A percentile compares a stretch with the other conserved stretches of the same genome.
These are phyloP conservation scores for Zaprionus ornatus DNA, from an alignment of 1,140 invertebrate genomes.

Conservation along the genomic window DNA sequence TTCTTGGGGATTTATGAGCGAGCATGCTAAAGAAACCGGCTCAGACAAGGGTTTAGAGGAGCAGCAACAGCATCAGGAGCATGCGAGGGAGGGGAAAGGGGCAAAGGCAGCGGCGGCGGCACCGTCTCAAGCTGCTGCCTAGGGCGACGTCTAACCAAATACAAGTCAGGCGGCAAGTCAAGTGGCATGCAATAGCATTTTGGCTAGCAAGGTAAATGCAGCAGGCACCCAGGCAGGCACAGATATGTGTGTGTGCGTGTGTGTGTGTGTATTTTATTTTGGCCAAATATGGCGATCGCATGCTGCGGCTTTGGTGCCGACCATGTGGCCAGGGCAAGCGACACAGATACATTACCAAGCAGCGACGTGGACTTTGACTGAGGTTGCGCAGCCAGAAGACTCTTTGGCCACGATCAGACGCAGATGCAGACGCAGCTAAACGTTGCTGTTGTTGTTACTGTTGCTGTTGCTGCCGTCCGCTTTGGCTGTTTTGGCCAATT, in stretches of 20 bases:
- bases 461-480: constrained; percentile 41
- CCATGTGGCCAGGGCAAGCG: constrained; percentile 52
- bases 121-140: constrained; percentile 48
- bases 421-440: constrained; percentile 47
- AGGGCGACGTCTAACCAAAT: constrained; percentile 80
- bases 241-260: not conserved
- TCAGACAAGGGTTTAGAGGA: constrained; percentile 34
- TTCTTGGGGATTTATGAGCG: constrained; percentile 78
- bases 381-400: constrained; percentile 1
- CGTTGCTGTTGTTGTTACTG: constrained; percentile 15
- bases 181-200: constrained; percentile 74
- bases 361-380: constrained; percentile 49
- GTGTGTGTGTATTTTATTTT: constrained; percentile 51
- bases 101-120: not conserved
- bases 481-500: constrained; percentile 78
- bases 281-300: constrained; percentile 78
- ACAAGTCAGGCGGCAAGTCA: constrained; percentile 77
- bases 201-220: constrained; percentile 64
- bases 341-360: constrained; percentile 59
- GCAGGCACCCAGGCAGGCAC: constrained; percentile 8
- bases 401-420: constrained; percentile 13
- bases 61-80: not conserved
- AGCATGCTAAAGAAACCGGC: constrained; percentile 64
- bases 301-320: constrained; percentile 69
- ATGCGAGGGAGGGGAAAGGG: not conserved